phyloP scores from a whole-genome alignment of 2,888 invertebrate genomes.

The Alsophila aescularia region DNA sequence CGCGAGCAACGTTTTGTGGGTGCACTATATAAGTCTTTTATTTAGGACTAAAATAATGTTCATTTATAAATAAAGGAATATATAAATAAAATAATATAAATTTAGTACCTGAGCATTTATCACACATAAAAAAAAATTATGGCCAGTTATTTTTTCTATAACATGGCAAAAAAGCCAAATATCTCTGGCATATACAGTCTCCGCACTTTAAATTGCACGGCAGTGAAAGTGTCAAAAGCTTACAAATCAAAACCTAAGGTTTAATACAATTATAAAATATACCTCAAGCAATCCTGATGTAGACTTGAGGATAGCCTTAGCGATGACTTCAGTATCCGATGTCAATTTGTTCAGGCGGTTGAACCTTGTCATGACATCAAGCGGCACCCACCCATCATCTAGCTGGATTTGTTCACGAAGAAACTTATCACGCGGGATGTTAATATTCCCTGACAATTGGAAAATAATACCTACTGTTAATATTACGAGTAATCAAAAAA shows the following conservation, averaged over 20 bases:
- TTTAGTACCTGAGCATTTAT: no score
- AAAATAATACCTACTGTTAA: not conserved
- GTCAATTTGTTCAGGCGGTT: conserved; percentile 91
- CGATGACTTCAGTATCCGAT: conserved; percentile 88
- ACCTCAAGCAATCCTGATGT: conserved; percentile 89
- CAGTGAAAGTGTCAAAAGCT: no score
- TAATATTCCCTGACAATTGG: conserved; percentile 90
- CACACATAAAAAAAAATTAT: no score
- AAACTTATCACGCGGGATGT: conserved; percentile 96
- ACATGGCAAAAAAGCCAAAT: no score
- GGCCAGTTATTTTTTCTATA: no score
- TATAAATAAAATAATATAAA: no score
- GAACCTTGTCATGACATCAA: conserved; percentile 93
- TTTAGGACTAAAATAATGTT: no score
- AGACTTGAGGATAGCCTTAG: conserved; percentile 90
- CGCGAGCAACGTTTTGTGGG: no score
- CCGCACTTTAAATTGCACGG: no score
- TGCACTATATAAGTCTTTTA: no score
- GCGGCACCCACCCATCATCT: conserved; percentile 96
- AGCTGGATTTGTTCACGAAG: conserved; percentile 93
- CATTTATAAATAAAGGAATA: no score
- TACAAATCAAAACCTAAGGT: conserved; percentile 35
- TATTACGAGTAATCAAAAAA: not conserved
- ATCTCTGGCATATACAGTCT: no score
- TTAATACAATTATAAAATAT: conserved; percentile 2